Conservation (phyloP, 2,797 vertebrate genomes). For the Chaunax sp. region DNA sequence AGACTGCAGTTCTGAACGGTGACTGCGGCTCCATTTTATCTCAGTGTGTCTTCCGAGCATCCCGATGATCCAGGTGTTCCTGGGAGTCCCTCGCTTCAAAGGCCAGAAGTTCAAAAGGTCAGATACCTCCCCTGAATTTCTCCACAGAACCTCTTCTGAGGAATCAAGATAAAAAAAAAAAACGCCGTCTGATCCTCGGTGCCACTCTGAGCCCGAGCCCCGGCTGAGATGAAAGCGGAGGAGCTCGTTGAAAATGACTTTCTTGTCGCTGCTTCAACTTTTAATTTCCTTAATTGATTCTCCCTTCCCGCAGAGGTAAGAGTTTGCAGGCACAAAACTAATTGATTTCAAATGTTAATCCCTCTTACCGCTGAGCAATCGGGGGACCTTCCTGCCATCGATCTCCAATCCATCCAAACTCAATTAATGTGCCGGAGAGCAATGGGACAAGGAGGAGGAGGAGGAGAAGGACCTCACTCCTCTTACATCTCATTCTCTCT, state of each 20-base stretch:
- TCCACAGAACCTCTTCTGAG: constrained; percentile 34
- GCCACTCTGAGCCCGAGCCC: constrained; percentile 22
- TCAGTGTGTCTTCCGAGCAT: constrained; percentile 15
- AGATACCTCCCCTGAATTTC: constrained; percentile 22
- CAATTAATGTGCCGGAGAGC: constrained; percentile 77
- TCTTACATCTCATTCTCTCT: constrained; percentile 42
- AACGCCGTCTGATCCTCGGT: constrained; percentile 42
- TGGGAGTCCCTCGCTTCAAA: constrained; percentile 35
- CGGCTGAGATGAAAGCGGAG: constrained; percentile 58
- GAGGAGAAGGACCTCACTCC: constrained; percentile 16
- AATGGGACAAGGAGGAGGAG: constrained; percentile 49
- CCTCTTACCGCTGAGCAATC: constrained; percentile 76
- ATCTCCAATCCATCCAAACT: constrained; percentile 83
- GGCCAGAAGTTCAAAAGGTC: constrained; percentile 59
- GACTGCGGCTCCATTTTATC: constrained; percentile 16
- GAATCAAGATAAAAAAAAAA: constrained; percentile 27
- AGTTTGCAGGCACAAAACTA: constrained; percentile 78
- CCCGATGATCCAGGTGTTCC: constrained; percentile 51
- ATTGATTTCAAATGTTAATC: constrained; percentile 84
- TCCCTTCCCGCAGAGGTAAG: constrained; percentile 70
- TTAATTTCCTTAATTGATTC: constrained; percentile 84
- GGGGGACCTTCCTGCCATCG: constrained; percentile 68
- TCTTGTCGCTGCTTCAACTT: constrained; percentile 76
- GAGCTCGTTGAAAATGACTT: constrained; percentile 66
- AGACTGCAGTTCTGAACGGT: not conserved